These are phyloP conservation scores for Callithrix jacchus DNA, from an alignment of 2,113 vertebrate species.

Conservation along the genomic window DNA sequence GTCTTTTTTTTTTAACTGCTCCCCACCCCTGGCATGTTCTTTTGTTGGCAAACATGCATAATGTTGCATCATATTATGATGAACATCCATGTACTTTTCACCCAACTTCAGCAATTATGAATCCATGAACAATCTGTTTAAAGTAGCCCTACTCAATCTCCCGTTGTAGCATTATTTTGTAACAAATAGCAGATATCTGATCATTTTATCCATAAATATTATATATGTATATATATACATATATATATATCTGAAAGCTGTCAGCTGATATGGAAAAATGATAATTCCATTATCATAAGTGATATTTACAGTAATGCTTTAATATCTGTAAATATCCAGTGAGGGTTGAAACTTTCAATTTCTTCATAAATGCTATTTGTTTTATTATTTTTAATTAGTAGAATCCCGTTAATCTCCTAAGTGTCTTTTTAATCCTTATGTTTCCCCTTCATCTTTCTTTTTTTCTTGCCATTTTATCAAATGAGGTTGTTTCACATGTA, in stretches of 20 bases:
- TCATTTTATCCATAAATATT: not conserved
- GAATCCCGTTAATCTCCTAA: not conserved
- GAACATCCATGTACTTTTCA: not conserved
- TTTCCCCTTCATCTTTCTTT: not conserved
- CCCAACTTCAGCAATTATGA: not conserved
- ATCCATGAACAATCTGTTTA: not conserved
- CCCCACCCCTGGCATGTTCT: not conserved
- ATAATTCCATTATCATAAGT: not conserved
- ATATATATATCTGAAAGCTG: not conserved
- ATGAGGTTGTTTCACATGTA: not conserved
- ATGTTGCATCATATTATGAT: not conserved
- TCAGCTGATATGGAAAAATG: not conserved
- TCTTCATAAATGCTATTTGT: not conserved
- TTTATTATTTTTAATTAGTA: not conserved
- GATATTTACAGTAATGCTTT: not conserved
- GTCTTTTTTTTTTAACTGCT: not conserved
- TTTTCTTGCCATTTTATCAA: not conserved
- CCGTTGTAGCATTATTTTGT: not conserved
- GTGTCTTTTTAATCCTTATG: not conserved
- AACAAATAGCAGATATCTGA: not conserved
- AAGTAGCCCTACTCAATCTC: not conserved
- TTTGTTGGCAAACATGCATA: not conserved
- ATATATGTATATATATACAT: not conserved
- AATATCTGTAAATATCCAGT: not conserved
- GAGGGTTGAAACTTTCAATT: not conserved